Conservation (phyloP, 2,113 vertebrate species). For the Perca fluviatilis region DNA sequence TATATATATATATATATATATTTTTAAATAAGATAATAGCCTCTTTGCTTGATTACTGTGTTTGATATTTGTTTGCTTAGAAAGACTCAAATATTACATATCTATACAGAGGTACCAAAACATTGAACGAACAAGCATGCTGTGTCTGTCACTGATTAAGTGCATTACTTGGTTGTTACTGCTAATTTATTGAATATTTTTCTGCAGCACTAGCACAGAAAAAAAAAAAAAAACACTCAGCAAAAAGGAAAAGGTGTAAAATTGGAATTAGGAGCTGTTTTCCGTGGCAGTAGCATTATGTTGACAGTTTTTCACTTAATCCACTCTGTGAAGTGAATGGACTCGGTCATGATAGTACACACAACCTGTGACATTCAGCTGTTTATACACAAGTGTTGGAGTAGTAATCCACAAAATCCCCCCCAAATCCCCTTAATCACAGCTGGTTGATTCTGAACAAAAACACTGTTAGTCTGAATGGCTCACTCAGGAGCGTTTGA, state of each 20-base stretch:
- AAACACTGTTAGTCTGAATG: slow-evolving; percentile 67
- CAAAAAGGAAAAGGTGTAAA: slow-evolving; percentile 5
- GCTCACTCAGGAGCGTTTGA: slow-evolving; percentile 38
- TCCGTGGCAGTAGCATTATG: slow-evolving; percentile 26
- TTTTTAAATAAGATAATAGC: not conserved
- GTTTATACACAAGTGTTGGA: slow-evolving; percentile 81
- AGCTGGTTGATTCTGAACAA: slow-evolving; percentile 78
- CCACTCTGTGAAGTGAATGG: slow-evolving; percentile 67
- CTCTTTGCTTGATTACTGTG: not conserved
- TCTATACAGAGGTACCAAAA: not conserved
- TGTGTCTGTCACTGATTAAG: not conserved
- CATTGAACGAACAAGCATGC: not conserved
- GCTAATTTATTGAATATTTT: slow-evolving; percentile 24
- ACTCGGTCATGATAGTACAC: slow-evolving; percentile 71
- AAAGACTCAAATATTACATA: not conserved
- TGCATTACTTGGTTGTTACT: not conserved
- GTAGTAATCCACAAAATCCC: slow-evolving; percentile 82
- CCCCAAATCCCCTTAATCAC: slow-evolving; percentile 81
- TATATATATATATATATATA: too few relatives aligned
- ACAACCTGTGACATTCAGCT: slow-evolving; percentile 81
- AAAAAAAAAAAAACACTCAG: not conserved
- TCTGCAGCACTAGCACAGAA: slow-evolving; percentile 11
- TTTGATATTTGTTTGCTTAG: not conserved
- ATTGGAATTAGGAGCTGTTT: slow-evolving; percentile 33
- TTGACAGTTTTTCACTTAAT: slow-evolving; percentile 69